Evolutionary conservation across 2,113 vertebrate species (phyloP), one percentile per base, ranked within the genome.

Genomic region (Castor canadensis): DNA sequence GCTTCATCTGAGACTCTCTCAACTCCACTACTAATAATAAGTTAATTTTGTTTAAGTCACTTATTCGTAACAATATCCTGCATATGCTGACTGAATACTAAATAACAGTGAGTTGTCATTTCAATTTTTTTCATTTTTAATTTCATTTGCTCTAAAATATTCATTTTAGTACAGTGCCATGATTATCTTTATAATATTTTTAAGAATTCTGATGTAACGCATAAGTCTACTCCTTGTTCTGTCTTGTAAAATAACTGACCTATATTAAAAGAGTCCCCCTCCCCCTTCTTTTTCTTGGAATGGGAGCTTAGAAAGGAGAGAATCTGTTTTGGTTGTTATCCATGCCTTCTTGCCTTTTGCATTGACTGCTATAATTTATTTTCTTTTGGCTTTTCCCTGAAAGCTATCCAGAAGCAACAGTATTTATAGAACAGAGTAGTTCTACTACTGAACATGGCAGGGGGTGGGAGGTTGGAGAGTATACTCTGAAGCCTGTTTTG

Each of bases 331-430:
- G 87, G 62, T 95, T 95, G 72, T 90, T 95, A 67, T 73, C 45
- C 82, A 73, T 91, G 86, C 49, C 73, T 93, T 60, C 71, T 94
- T 93, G 73, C 75, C 35, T 97, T 71, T 97, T 93, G 88, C 81
- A 87, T 91, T 96, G 89, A 90, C 72, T 96, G 38, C 43, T 96
- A 13, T 92, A 93, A 96, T 97, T 92, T 97, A 90, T 97, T 97
- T 97, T 97, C 76, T 96, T 96, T 97, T 92, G 66, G 16, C 69
- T 89, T 97, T 95, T 88, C 49, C 66, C 73, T 97, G 94, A 97
- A 97, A 95, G 77, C 95, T 91, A 97, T 95, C 95, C 88, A 95
- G 90, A 87, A 94, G 43, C 77, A 90, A 79, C 72, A 95, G 49
- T 95, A 90, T 88, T 95, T 96, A 82, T 85, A 92, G 71, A 95